Conservation (phyloP, 2,797 vertebrate genomes). For the Buceros bicornis region DNA sequence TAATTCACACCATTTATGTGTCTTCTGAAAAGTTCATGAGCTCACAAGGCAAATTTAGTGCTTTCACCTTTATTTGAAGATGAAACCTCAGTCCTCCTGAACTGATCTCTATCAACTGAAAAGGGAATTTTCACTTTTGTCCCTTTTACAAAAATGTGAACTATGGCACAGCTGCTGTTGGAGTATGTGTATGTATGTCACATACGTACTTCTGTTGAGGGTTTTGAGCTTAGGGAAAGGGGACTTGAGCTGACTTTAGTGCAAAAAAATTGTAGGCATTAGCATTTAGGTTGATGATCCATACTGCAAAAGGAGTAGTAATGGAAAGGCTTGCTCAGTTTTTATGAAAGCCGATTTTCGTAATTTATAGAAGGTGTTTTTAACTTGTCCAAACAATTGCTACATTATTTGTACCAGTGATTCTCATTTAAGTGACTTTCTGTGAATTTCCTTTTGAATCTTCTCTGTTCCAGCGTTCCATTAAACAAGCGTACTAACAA, state of each 20-base stretch:
- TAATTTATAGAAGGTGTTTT: not conserved
- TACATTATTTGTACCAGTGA: not conserved
- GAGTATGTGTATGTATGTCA: not conserved
- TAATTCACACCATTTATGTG: not conserved
- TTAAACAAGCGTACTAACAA: not conserved
- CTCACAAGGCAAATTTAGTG: not conserved
- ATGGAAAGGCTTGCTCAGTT: not conserved
- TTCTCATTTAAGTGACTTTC: not conserved
- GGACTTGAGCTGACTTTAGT: not conserved
- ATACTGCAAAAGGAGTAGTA: not conserved
- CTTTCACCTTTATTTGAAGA: not conserved
- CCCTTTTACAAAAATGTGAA: not conserved
- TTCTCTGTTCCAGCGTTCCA: not conserved
- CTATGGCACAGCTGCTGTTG: not conserved
- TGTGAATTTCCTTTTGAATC: not conserved
- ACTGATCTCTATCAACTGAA: not conserved
- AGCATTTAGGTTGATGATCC: not conserved
- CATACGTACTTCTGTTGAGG: accelerated
- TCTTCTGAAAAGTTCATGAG: not conserved
- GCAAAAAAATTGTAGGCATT: not conserved
- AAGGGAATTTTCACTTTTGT: not conserved
- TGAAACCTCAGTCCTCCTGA: not conserved
- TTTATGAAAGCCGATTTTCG: not conserved
- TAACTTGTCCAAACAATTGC: not conserved
- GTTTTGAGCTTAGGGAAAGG: not conserved